Evolutionary conservation across 2,797 vertebrate species (phyloP), one percentile per base, ranked within the genome.

Genomic region (Nannoperca australis): DNA sequence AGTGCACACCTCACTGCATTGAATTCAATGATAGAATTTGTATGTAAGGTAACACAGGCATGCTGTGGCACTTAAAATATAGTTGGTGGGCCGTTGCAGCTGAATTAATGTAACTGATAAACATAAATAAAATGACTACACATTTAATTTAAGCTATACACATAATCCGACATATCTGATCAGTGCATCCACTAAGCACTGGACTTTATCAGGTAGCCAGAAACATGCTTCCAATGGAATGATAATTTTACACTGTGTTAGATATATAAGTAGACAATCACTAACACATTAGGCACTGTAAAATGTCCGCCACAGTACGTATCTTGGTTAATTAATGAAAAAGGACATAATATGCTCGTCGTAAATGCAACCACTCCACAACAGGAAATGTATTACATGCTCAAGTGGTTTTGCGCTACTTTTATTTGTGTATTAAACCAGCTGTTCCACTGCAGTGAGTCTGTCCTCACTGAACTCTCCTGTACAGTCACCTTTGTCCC

Each of bases 401-500:
- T 55, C 11, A 17, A 45, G 20, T 55, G 20, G 22, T 32, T 12
- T 32, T 49, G 7, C 7, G 14, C 14, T 49, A 11, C 49, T 40
- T 64, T 58, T 62, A 2, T 59, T 11, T 70, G 7, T 78, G 61
- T 2, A 10, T 58, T 53, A 70, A 70, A 75, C 17, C 82, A 87
- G 85, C 74, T 82, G 75, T 78, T 87, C 45, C n/a, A 30, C 76
- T 74, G 79, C 49, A 67, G 45, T 66, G 77, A 76, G 66, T 84
- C 47, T 80, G 40, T 71, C 67, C 82, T 67, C 47, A 1, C 51
- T 85, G 71, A 86, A 85, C 87, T 70, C 68, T 80, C 22, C 71
- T 34, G 66, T 77, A 72, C 79, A 45, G 44, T 76, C 69, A 88
- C 88, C 90, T 92, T 93, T 89, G 89, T 90, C 80, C 92, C 17